Conservation (phyloP, 2,797 vertebrate genomes). For the Champsocephalus gunnari region DNA sequence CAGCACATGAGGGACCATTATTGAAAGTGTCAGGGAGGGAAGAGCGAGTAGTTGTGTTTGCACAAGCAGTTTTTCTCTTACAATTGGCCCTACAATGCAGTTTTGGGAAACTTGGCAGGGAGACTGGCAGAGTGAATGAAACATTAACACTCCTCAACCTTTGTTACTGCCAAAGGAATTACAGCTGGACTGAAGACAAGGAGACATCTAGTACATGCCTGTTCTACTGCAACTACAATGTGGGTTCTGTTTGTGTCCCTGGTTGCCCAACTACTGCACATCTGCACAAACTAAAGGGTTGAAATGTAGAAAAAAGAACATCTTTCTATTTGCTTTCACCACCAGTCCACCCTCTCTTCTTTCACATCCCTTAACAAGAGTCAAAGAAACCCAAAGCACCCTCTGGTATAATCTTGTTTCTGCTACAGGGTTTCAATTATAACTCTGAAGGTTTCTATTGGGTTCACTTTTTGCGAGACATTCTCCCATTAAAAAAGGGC, state of each 20-base stretch:
- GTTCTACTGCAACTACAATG: conserved; percentile 6
- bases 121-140: conserved; percentile 58
- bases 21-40: conserved; percentile 58
- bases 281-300: conserved; percentile 11
- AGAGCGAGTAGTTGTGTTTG: conserved; percentile 50
- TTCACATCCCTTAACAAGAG: conserved; percentile 34
- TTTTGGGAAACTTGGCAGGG: conserved; percentile 69
- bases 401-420: conserved; percentile 44
- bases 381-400: conserved; percentile 13
- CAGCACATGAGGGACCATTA: conserved; percentile 58
- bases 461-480: conserved; percentile 29
- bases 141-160: conserved; percentile 73
- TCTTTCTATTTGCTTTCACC: conserved; percentile 30
- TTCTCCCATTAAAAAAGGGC: conserved; percentile 29
- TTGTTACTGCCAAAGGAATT: conserved; percentile 59
- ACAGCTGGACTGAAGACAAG: conserved; percentile 44
- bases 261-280: background rate
- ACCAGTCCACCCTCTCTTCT: background rate
- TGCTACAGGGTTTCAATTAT: conserved; percentile 52
- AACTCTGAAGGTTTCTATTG: conserved; percentile 37
- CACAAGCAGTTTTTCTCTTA: conserved; percentile 64
- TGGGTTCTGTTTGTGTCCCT: conserved; percentile 21
- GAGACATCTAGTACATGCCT: conserved; percentile 9
- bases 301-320: conserved; percentile 36
- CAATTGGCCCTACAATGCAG: conserved; percentile 47